Evolutionary conservation across 2,888 invertebrate species (phyloP).

Genomic region (Cephalotes varians): DNA sequence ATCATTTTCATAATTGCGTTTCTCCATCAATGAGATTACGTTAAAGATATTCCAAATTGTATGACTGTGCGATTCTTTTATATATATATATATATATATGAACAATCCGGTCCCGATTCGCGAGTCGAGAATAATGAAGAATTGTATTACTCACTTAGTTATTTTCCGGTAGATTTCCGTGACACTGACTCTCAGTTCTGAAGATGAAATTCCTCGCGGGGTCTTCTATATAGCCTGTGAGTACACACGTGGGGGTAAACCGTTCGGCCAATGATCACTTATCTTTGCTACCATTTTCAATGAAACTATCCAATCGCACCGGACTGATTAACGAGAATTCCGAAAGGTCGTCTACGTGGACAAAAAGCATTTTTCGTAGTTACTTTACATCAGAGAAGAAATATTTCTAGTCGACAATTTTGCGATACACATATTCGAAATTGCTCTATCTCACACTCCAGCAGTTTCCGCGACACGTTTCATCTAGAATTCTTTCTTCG

Average conservation of each 20-base stretch:
- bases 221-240: conserved; percentile 85
- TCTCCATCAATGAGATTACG: too few relatives aligned
- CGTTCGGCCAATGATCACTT: conserved; percentile 81
- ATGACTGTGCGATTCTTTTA: not conserved
- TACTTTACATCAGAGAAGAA: conserved; percentile 42
- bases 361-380: conserved; percentile 54
- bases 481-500: not conserved
- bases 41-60: not conserved
- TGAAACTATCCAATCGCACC: conserved; percentile 79
- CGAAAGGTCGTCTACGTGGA: conserved; percentile 66
- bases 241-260: conserved; percentile 77
- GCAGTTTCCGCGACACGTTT: not conserved
- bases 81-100: not conserved
- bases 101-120: too few relatives aligned
- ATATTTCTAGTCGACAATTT: not conserved
- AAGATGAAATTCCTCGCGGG: conserved; percentile 84
- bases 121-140: conserved; percentile 2
- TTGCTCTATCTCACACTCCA: not conserved
- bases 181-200: conserved; percentile 85
- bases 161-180: conserved; percentile 81
- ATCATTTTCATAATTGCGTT: too few relatives aligned
- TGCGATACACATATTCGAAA: not conserved
- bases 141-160: conserved; percentile 74
- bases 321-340: conserved; percentile 45
- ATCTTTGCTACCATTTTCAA: conserved; percentile 82